phyloP scores from a whole-genome alignment of 2,888 invertebrate species.

The Platynereis dumerilii region DNA sequence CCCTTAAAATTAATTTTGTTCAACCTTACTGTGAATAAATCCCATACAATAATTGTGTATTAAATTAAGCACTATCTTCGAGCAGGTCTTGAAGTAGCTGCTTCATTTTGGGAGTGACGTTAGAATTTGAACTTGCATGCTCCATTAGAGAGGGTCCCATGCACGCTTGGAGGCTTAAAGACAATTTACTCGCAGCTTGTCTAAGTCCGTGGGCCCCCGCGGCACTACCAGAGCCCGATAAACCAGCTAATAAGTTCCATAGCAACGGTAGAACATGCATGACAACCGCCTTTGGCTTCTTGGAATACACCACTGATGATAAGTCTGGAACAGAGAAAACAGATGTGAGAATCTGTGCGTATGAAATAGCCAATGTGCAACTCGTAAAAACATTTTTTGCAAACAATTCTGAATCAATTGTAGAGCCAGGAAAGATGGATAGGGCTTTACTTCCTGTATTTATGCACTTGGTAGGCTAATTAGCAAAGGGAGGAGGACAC shows the following conservation, averaged over 20 bases:
- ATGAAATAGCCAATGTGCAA: not conserved
- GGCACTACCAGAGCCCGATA: slow-evolving; percentile 7
- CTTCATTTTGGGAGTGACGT: slow-evolving; percentile 28
- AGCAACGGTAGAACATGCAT: slow-evolving; percentile 60
- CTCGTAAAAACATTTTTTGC: not conserved
- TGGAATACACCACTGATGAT: slow-evolving; percentile 45
- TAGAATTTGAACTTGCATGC: slow-evolving; percentile 31
- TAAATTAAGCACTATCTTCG: not conserved
- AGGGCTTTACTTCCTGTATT: too few relatives aligned
- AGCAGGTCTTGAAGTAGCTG: slow-evolving; percentile 27
- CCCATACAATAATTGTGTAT: too few relatives aligned
- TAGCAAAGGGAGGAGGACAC: too few relatives aligned
- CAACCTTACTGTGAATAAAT: too few relatives aligned
- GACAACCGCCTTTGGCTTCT: slow-evolving; percentile 57
- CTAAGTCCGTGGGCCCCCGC: slow-evolving; percentile 17
- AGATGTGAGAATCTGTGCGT: not conserved
- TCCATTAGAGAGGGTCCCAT: slow-evolving; percentile 32
- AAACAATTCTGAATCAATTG: too few relatives aligned
- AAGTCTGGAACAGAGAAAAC: slow-evolving; percentile 12
- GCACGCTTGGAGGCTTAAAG: slow-evolving; percentile 18
- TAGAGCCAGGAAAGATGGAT: too few relatives aligned
- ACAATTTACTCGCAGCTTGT: slow-evolving; percentile 19
- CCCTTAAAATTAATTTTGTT: too few relatives aligned
- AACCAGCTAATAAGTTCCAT: slow-evolving; percentile 46
- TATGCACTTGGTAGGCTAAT: too few relatives aligned